Evolutionary conservation across 1,140 invertebrate species (phyloP).

Genomic region (Drosophila saltans): DNA sequence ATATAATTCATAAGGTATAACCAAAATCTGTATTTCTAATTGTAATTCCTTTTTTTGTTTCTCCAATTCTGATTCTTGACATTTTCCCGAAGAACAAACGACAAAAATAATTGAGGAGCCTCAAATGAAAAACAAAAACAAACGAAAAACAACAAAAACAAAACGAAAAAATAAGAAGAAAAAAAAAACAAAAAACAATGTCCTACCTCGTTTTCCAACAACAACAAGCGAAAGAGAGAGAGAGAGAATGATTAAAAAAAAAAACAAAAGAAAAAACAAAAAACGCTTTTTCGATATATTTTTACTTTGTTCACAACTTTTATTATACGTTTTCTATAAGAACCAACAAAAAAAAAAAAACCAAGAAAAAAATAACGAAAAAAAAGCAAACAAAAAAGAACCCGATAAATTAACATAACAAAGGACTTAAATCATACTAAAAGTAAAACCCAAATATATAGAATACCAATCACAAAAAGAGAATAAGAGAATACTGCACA

Average conservation of each 20-base stretch:
- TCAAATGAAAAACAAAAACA: slow-evolving; percentile 4
- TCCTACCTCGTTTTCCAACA: slow-evolving; percentile 82
- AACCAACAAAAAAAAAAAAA: slow-evolving; percentile 57
- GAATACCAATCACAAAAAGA: slow-evolving; percentile 46
- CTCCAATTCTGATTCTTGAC: slow-evolving; percentile 26
- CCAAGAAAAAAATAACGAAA: slow-evolving; percentile 30
- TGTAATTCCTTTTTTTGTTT: slow-evolving; percentile 64
- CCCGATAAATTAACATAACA: slow-evolving; percentile 35
- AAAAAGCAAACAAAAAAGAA: slow-evolving; percentile 36
- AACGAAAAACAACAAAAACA: slow-evolving; percentile 13
- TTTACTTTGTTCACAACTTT: slow-evolving; percentile 58
- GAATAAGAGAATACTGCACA: slow-evolving; percentile 54
- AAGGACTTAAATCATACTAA: slow-evolving; percentile 60
- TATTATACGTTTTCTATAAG: slow-evolving; percentile 58
- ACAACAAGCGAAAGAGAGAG: slow-evolving; percentile 42
- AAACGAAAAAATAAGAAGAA: slow-evolving; percentile 23
- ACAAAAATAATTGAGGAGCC: slow-evolving; percentile 32
- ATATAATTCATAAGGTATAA: slow-evolving; percentile 71
- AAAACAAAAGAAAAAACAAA: slow-evolving; percentile 21
- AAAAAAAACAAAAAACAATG: slow-evolving; percentile 74
- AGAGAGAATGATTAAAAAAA: slow-evolving; percentile 30
- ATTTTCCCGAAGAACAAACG: slow-evolving; percentile 25
- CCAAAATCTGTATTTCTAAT: slow-evolving; percentile 75
- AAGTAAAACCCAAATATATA: slow-evolving; percentile 51
- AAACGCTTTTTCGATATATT: slow-evolving; percentile 70